Evolutionary conservation across 2,888 invertebrate genomes (phyloP).

Genomic region (Ophion ventricosus): DNA sequence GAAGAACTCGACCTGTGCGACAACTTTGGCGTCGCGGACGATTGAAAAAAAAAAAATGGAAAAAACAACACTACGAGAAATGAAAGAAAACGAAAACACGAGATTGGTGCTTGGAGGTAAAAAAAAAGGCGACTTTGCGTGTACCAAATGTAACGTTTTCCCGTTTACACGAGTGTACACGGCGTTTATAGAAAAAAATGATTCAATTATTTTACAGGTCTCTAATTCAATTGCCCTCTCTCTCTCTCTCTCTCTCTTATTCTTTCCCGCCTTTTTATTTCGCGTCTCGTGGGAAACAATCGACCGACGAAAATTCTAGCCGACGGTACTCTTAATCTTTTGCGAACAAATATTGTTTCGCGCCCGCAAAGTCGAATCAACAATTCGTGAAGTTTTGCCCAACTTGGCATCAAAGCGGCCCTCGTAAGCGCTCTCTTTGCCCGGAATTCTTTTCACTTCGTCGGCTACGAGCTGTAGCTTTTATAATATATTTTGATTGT

Average conservation of each 20-base stretch:
- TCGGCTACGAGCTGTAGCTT: not conserved
- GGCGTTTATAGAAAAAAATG: not conserved
- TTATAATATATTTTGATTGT: not conserved
- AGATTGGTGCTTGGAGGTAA: constrained; percentile 37
- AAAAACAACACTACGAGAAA: not conserved
- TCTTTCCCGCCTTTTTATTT: not conserved
- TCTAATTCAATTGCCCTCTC: not conserved
- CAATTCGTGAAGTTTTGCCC: constrained; percentile 21
- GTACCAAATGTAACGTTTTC: not conserved
- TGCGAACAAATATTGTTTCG: not conserved
- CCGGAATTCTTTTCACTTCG: constrained; percentile 1
- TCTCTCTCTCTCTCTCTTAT: not conserved
- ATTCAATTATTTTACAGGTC: constrained; percentile 27
- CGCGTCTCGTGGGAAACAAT: constrained; percentile 15
- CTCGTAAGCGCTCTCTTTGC: constrained; percentile 7
- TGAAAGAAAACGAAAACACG: constrained; percentile 18
- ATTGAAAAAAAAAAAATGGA: not conserved
- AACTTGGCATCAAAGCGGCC: not conserved
- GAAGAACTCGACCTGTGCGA: not conserved
- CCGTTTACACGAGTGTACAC: not conserved
- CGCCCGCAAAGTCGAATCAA: constrained; percentile 11
- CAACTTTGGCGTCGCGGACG: not conserved
- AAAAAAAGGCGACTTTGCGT: not conserved
- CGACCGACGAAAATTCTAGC: not conserved
- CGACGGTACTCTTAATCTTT: not conserved